These are phyloP conservation scores for Callipepla squamata DNA, from an alignment of 2,113 vertebrate species.

Conservation along the genomic window DNA sequence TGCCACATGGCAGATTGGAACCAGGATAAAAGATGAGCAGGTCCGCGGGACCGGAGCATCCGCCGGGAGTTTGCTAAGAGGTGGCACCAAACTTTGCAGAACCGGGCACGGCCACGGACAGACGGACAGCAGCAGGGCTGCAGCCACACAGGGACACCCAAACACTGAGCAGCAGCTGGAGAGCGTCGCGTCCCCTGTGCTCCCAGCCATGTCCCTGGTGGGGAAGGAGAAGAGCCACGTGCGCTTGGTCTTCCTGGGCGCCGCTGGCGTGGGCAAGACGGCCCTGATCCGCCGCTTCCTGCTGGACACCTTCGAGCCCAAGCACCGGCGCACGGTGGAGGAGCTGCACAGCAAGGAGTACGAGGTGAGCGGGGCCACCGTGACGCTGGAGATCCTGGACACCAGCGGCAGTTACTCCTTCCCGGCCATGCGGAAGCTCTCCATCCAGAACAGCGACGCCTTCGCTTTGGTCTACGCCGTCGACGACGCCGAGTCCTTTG, in stretches of 20 bases:
- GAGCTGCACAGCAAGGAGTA: slow-evolving; percentile 92
- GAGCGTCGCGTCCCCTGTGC: not conserved
- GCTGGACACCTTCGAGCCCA: slow-evolving; percentile 88
- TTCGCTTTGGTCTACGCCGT: slow-evolving; percentile 90
- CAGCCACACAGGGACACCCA: not conserved
- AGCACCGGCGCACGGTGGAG: slow-evolving; percentile 90
- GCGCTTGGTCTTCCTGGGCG: slow-evolving; percentile 88
- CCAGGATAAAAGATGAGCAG: slow-evolving; percentile 59
- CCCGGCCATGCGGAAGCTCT: slow-evolving; percentile 92
- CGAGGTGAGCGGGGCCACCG: slow-evolving; percentile 81
- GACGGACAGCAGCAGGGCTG: not conserved
- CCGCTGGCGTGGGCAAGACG: slow-evolving; percentile 89
- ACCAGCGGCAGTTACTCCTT: slow-evolving; percentile 93
- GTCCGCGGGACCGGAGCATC: not conserved
- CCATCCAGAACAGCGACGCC: slow-evolving; percentile 90
- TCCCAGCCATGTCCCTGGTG: slow-evolving; percentile 81
- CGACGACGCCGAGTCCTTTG: slow-evolving; percentile 87
- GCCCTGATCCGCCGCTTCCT: slow-evolving; percentile 90
- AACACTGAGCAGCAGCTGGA: not conserved
- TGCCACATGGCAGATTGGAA: slow-evolving; percentile 54
- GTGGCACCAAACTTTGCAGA: not conserved
- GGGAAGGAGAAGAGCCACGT: slow-evolving; percentile 89
- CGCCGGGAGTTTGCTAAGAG: not conserved
- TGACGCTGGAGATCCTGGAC: slow-evolving; percentile 91
- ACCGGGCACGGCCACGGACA: not conserved